Evolutionary conservation across 2,113 vertebrate genomes (phyloP).

Genomic region (Micromys minutus): DNA sequence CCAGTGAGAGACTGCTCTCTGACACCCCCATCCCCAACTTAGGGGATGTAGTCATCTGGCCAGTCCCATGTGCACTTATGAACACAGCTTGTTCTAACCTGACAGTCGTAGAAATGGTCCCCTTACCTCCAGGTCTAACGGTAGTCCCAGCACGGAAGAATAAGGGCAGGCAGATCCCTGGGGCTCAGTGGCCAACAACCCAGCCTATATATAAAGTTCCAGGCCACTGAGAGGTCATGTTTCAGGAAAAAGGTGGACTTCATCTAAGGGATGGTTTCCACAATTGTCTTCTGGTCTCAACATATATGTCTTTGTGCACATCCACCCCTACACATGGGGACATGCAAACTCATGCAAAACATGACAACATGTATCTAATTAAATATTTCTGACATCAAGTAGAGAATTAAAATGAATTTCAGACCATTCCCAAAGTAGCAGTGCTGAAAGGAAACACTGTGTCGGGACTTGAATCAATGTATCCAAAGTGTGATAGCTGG

Average conservation of each 20-base stretch:
- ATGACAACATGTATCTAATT: not conserved
- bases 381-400: not conserved
- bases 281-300: not conserved
- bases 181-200: not conserved
- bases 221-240: not conserved
- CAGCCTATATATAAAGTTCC: not conserved
- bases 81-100: not conserved
- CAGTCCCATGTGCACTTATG: not conserved
- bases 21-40: not conserved
- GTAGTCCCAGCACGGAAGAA: not conserved
- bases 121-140: not conserved
- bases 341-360: not conserved
- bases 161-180: not conserved
- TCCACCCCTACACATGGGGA: not conserved
- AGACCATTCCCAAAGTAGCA: not conserved
- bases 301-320: not conserved
- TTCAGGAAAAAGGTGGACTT: not conserved
- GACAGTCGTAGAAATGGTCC: not conserved
- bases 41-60: not conserved
- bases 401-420: conserved; percentile 2
- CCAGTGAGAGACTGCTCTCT: not conserved
- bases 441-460: not conserved
- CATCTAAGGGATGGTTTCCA: no score
- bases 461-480: not conserved
- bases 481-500: not conserved